These are phyloP conservation scores for Pseudoatta argentina DNA, from an alignment of 1,140 invertebrate species.

Conservation along the genomic window DNA sequence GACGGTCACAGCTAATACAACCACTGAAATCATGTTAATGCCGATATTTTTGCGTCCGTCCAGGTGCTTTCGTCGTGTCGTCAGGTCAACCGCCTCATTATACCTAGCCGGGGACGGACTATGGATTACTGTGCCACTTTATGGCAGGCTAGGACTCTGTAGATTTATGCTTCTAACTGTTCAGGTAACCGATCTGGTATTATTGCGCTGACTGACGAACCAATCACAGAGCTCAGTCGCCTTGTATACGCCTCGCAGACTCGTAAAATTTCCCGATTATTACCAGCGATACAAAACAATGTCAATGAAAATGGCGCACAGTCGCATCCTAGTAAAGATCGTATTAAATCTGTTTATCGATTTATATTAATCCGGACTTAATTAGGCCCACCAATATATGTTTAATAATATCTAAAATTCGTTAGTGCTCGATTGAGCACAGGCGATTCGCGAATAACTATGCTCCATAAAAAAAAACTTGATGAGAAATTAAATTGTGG, in stretches of 20 bases:
- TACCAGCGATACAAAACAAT: slow-evolving; percentile 52
- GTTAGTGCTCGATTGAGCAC: slow-evolving; percentile 3
- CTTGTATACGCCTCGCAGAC: background rate
- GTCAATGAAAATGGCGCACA: slow-evolving; percentile 48
- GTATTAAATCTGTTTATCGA: slow-evolving; percentile 44
- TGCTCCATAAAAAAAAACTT: slow-evolving; percentile 27
- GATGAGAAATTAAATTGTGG: slow-evolving; percentile 28
- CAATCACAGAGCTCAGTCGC: background rate
- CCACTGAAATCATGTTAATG: slow-evolving; percentile 65
- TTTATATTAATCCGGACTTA: slow-evolving; percentile 40
- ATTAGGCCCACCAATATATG: slow-evolving; percentile 21
- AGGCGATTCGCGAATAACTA: slow-evolving; percentile 26
- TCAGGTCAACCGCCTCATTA: slow-evolving; percentile 67
- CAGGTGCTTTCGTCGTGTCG: slow-evolving; percentile 62
- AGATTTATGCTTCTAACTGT: slow-evolving; percentile 27
- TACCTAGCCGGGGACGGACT: slow-evolving; percentile 15
- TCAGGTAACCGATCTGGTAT: slow-evolving; percentile 19
- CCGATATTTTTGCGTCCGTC: slow-evolving; percentile 57
- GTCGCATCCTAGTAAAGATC: slow-evolving; percentile 25
- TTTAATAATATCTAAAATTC: slow-evolving; percentile 47
- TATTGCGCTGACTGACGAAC: slow-evolving; percentile 49
- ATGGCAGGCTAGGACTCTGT: slow-evolving; percentile 14
- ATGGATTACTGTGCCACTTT: slow-evolving; percentile 59
- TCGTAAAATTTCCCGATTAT: slow-evolving; percentile 52
- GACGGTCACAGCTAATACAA: slow-evolving; percentile 67